Percentiles rank a stretch among this genome's conserved stretches.
These are phyloP conservation scores for Laterallus jamaicensis DNA, from an alignment of 2,113 vertebrate species.

Conservation along the genomic window DNA sequence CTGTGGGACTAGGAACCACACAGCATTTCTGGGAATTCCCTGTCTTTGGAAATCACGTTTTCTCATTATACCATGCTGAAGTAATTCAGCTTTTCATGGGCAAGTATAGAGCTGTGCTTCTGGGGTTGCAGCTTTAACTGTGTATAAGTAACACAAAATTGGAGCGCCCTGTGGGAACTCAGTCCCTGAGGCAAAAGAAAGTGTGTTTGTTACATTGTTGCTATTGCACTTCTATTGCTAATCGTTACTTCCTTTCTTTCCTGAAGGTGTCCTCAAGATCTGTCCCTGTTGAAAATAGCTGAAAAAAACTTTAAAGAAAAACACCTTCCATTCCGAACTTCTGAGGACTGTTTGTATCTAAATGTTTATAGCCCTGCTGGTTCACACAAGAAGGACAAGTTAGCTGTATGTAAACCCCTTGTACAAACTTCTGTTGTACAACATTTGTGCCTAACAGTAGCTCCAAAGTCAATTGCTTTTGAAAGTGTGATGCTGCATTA, in stretches of 20 bases:
- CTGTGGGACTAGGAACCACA: background rate
- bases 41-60: background rate
- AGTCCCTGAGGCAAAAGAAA: background rate
- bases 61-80: background rate
- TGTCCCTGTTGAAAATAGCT: slow-evolving; percentile 4
- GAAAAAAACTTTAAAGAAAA: slow-evolving; percentile 47
- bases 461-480: background rate
- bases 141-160: background rate
- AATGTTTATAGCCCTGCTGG: slow-evolving; percentile 61
- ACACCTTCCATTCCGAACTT: slow-evolving; percentile 14
- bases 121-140: background rate
- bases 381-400: slow-evolving; percentile 20
- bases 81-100: background rate
- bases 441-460: background rate
- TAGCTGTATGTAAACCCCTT: slow-evolving; percentile 59
- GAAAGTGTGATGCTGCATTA: background rate
- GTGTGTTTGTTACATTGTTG: background rate
- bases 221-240: background rate
- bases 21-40: background rate
- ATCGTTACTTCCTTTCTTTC: background rate
- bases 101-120: background rate
- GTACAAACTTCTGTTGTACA: background rate
- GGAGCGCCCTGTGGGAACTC: background rate
- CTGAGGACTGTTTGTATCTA: slow-evolving; percentile 74
- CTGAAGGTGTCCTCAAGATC: slow-evolving; percentile 56